Percentiles rank a stretch among this genome's conserved stretches.
These are phyloP conservation scores for Trachops cirrhosus DNA, from an alignment of 2,797 vertebrate genomes.

Conservation along the genomic window DNA sequence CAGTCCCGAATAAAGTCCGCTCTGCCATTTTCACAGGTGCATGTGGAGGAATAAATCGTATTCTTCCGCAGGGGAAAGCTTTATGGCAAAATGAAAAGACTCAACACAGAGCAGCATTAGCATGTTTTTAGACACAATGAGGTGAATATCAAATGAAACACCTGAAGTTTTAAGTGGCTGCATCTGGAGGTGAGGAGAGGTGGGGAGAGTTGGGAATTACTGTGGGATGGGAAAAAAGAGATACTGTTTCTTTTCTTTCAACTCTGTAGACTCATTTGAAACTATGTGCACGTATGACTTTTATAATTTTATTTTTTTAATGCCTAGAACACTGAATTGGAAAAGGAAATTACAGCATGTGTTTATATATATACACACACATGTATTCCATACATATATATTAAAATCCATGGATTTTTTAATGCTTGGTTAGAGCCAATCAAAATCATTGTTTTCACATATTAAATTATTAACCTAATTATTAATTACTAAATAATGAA, in stretches of 20 bases:
- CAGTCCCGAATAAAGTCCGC: not conserved
- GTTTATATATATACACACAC: not conserved
- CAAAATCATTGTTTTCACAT: not conserved
- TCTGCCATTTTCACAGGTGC: not conserved
- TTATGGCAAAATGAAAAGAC: not conserved
- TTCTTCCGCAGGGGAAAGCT: not conserved
- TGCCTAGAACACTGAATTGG: not conserved
- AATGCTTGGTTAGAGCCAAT: not conserved
- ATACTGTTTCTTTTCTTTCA: not conserved
- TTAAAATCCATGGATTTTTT: not conserved
- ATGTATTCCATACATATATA: no score
- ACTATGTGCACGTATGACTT: not conserved
- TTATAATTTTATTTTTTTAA: conserved; percentile 7
- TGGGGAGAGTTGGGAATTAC: not conserved
- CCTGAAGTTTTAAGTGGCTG: not conserved
- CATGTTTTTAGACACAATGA: not conserved
- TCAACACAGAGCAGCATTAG: not conserved
- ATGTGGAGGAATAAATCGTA: not conserved
- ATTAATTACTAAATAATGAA: not conserved
- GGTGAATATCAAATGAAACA: not conserved
- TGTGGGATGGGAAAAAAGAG: not conserved
- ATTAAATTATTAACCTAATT: not conserved
- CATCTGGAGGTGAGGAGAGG: not conserved
- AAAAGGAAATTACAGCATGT: not conserved
- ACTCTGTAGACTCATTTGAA: not conserved